Evolutionary conservation across 2,797 vertebrate species (phyloP).

Genomic region (Loris lydekkerianus): DNA sequence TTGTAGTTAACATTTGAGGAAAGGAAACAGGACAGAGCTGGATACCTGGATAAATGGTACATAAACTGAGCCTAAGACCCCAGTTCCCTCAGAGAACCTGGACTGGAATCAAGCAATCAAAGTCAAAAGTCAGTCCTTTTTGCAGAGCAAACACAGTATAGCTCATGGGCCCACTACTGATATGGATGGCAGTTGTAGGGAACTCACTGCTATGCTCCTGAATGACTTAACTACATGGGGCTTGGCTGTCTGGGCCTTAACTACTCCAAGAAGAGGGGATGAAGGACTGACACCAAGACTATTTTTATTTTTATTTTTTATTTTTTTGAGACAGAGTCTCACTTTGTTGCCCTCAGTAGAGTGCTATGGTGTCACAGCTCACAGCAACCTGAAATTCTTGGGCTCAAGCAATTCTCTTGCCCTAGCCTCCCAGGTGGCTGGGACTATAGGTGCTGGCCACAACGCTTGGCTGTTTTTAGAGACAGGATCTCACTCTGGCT

Average conservation of each 20-base stretch:
- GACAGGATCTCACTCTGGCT: too few relatives aligned
- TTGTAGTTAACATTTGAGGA: slow-evolving; percentile 4
- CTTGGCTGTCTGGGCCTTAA: background rate
- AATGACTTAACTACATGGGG: background rate
- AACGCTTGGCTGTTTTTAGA: too few relatives aligned
- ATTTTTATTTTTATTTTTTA: background rate
- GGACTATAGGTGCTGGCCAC: too few relatives aligned
- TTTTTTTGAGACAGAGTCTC: too few relatives aligned
- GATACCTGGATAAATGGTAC: background rate
- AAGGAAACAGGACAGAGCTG: background rate
- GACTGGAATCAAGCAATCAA: background rate
- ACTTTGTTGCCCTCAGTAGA: too few relatives aligned
- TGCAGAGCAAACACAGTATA: background rate
- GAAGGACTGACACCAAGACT: background rate
- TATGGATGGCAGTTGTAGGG: too few relatives aligned
- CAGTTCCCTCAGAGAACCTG: background rate
- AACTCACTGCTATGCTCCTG: background rate
- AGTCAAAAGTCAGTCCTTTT: background rate
- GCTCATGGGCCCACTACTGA: background rate
- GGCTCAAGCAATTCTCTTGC: too few relatives aligned
- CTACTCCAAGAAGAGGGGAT: background rate
- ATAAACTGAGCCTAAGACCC: background rate
- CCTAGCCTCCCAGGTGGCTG: too few relatives aligned
- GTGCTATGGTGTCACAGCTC: too few relatives aligned
- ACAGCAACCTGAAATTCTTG: too few relatives aligned